Base-by-base conservation (phyloP, 2,113 vertebrate species). In the Hippocampus mohnikei region DNA sequence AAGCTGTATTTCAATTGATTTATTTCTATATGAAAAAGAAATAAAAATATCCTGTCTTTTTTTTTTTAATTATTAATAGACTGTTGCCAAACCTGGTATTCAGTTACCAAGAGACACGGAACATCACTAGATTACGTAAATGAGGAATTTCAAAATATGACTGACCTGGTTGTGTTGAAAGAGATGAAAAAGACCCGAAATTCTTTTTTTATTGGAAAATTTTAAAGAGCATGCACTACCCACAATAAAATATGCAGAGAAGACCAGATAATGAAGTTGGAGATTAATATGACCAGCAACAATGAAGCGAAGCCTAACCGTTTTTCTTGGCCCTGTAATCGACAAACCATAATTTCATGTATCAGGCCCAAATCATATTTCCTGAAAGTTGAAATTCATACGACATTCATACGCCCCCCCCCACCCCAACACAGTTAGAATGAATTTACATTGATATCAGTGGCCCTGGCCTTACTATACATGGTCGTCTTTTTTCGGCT, bases 161-260 rank as follows among this genome's bases (percentile, higher is more conserved):
- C 41, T 21, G 33, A n/a, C n/a, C 23, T 5, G 27, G 42, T 52
- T 48, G 29, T 72, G 67, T 67, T 72, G 65, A 84, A 73, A 29
- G 73, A 71, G 18, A 75, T 55, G 58, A 81, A 67, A 71, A 71
- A 69, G 62, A 63, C 0, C 25, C 59, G 16, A 67, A 59, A 41
- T 41, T 56, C 66, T 10, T 88, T 16, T 40, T 84, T 89, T 87
- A 89, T 87, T 90, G 73, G 75, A 85, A 85, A 78, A 74, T 77
- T 76, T 84, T 74, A 74, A 78, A 82, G 78, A 82, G 61, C 73
- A 80, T 67, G 20, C 76, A 72, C 67, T 74, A 69, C 10, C 77
- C 74, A 84, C 82, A 87, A 88, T 85, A 80, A 84, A 78, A 71
- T 80, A 85, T 87, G 84, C 75, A 85, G 76, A 88, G 59, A n/a